Evolutionary conservation across 2,113 vertebrate species (phyloP), one percentile per base, ranked within the genome.

Genomic region (Carollia perspicillata): DNA sequence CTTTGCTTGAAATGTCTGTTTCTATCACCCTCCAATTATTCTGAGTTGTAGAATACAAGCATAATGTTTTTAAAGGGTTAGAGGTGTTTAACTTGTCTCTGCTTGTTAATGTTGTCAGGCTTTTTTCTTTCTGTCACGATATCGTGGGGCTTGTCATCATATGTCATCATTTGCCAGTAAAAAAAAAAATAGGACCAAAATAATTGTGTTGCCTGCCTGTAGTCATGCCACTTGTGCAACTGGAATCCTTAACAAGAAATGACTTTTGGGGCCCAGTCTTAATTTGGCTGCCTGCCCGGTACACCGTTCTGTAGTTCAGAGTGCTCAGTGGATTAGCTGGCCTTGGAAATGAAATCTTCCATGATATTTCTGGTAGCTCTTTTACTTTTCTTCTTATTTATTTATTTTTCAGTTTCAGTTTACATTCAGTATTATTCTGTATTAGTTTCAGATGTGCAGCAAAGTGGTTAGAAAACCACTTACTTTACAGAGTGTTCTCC

Each of bases 121-220:
- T 35, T 84, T 92, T 88, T 66, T 72, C 89, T 75, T 42, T 65
- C 69, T 83, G 74, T 93, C 84, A 74, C 22, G 22, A 47, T 55
- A 42, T 63, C 33, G 53, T 55, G 72, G 66, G 17, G 23, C 35
- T 71, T 78, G 17, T 94, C 83, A 91, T 2, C 28, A 58, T 17
- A 89, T 96, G 77, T 89, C 93, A 90, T 22, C 58, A 89, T 75
- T 88, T 88, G 47, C 53, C 37, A 18, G 37, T 85, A 89, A 81
- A 91, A 58, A 10, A 47, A 47, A 49, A 96, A 94, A 53, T 30
- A 89, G 40, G 40, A 95, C 85, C 83, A 93, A 93, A 93, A 90
- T 81, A 94, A 58, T 84, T 77, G 3, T 94, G 78, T 74, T 91
- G 65, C 53, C 28, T 78, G 37, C 35, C 40, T 47, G 86, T 89